Base-by-base conservation (phyloP, 2,888 invertebrate species). In the Dasysyrphus albostriatus region DNA sequence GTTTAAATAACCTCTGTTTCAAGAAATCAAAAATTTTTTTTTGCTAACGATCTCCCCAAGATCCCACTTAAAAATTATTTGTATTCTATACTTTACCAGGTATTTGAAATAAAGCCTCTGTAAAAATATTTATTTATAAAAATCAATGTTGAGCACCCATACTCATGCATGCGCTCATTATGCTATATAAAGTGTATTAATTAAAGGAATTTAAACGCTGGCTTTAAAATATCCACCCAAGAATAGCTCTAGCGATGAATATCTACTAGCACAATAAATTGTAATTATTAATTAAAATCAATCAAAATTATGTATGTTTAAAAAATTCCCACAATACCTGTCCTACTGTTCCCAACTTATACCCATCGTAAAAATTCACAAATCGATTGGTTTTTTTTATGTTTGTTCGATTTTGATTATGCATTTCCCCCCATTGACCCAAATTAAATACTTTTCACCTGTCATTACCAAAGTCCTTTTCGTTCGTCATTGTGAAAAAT, bases 391-490 rank as follows among this genome's bases (percentile, higher is more conserved):
- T 19, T 61, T 37, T 39, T 39, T 10, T 29, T 29, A 29, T 14
- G 14, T 54, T 54, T 54, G n/a, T 59, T 61, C 19, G 39, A 42
- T 39, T 54, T 54, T 6, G 1, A 24, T 39, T 24, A 24, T 59
- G 12, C 39, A 19, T 61, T 61, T 61, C 14, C 39, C 14, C 44
- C 47, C 32, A 54, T 79, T 79, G 87, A 87, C 78, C 78, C 75
- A 75, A 61, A 67, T 83, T 72, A 82, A 87, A 70, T 59, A 61
- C 37, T 65, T 69, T 87, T 79, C 78, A 83, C 83, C 83, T 87
- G 82, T 79, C 83, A 70, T 72, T 37, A 39, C 65, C 42, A 79
- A 54, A 65, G 24, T 37, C 61, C 47, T 72, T 74, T 59, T 70
- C 83, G 63, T 78, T 74, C 69, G 70, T 47, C 58, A 19, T 59